These are phyloP conservation scores for Nymphalis polychloros DNA, from an alignment of 2,888 invertebrate species.

Conservation along the genomic window DNA sequence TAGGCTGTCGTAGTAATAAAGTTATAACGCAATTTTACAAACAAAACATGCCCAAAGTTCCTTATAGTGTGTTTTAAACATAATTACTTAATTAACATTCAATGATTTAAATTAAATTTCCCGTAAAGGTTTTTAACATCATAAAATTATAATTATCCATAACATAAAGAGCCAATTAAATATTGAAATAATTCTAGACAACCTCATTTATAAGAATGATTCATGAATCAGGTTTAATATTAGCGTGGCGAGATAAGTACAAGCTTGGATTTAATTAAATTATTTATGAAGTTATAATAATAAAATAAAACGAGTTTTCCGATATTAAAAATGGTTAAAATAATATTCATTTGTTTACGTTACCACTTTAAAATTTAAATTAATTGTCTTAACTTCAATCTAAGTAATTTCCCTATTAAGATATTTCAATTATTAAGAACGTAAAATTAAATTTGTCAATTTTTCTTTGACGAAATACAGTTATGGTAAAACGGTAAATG, in stretches of 20 bases:
- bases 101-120: neutral
- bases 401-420: too few relatives aligned
- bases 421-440: neutral
- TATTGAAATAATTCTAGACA: slow-evolving; percentile 9
- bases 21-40: too few relatives aligned
- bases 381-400: too few relatives aligned
- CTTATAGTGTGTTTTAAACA: too few relatives aligned
- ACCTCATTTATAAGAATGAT: slow-evolving; percentile 9
- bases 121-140: neutral
- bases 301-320: neutral
- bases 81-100: neutral
- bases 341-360: too few relatives aligned
- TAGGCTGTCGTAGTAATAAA: too few relatives aligned
- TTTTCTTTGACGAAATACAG: slow-evolving; percentile 49
- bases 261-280: slow-evolving; percentile 4
- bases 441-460: slow-evolving; percentile 29
- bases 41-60: too few relatives aligned
- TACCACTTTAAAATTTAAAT: too few relatives aligned
- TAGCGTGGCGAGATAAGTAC: slow-evolving; percentile 6
- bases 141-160: slow-evolving; percentile 1
- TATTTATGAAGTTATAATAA: slow-evolving; percentile 5
- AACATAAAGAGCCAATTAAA: slow-evolving; percentile 2
- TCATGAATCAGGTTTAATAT: slow-evolving; percentile 12
- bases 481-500: slow-evolving; percentile 59
- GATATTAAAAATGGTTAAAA: too few relatives aligned